phyloP scores from a whole-genome alignment of 2,797 vertebrate species.

The Gymnothorax reevesii region DNA sequence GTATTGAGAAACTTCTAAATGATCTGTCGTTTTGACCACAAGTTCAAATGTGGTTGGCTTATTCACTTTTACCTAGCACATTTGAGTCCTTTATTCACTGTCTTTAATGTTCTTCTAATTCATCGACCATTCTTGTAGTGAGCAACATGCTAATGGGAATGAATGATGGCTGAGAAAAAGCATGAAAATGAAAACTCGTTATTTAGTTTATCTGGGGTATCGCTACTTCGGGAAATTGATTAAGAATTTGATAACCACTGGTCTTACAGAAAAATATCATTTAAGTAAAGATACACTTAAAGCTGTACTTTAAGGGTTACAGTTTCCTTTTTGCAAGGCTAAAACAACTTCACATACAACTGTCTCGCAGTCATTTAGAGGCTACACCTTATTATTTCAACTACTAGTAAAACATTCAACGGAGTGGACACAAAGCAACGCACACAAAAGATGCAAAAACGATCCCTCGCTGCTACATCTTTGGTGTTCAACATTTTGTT shows the following conservation, averaged over 20 bases:
- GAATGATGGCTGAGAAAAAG: conserved; percentile 30
- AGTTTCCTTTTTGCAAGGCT: conserved; percentile 20
- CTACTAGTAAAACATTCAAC: conserved; percentile 20
- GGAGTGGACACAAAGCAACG: background rate
- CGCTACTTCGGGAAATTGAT: background rate
- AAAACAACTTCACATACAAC: conserved; percentile 26
- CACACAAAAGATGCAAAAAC: conserved; percentile 27
- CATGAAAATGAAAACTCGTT: background rate
- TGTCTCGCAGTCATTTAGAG: conserved; percentile 1
- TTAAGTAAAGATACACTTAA: conserved; percentile 20
- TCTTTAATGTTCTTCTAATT: background rate
- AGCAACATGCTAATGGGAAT: conserved; percentile 10
- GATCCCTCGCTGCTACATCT: conserved; percentile 26
- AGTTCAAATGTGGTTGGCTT: background rate
- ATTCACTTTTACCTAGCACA: background rate
- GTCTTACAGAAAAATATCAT: background rate
- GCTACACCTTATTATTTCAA: conserved; percentile 13
- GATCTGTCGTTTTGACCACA: too few relatives aligned
- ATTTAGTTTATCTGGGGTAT: background rate
- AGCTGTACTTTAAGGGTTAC: background rate
- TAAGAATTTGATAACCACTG: conserved; percentile 8
- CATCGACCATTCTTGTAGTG: background rate
- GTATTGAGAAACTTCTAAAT: too few relatives aligned
- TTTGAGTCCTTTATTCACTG: background rate
- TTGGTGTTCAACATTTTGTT: conserved; percentile 27